These are phyloP conservation scores for Lobophora halterata DNA, from an alignment of 2,888 invertebrate species.

Conservation along the genomic window DNA sequence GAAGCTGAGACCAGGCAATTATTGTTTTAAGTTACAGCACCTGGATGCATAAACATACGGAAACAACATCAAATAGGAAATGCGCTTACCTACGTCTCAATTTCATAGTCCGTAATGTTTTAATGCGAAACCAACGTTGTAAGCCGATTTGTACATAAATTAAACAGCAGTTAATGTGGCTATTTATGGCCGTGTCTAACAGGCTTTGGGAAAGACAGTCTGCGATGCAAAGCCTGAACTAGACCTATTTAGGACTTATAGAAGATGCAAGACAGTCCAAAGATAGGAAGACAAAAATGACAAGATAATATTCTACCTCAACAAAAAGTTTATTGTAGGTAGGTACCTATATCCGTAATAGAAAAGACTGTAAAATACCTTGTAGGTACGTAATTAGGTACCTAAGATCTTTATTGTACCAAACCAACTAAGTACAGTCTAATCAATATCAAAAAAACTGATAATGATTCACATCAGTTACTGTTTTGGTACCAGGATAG, in stretches of 20 bases:
- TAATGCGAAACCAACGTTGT: conserved; percentile 50
- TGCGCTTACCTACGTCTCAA: conserved; percentile 40
- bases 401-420: no score
- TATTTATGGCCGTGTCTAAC: conserved; percentile 58
- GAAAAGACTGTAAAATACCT: neutral
- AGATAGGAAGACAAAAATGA: no score
- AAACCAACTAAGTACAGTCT: no score
- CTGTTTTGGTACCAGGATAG: no score
- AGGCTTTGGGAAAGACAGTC: conserved; percentile 29
- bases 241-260: conserved; percentile 1
- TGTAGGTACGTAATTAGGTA: no score
- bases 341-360: no score
- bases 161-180: conserved; percentile 60
- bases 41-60: conserved; percentile 32
- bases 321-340: no score
- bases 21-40: conserved; percentile 29
- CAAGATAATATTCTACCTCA: no score
- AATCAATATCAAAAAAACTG: no score
- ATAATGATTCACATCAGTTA: no score
- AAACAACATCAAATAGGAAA: conserved; percentile 38
- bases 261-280: no score
- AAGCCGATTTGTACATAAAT: conserved; percentile 58
- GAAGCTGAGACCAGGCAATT: conserved; percentile 33
- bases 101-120: conserved; percentile 50
- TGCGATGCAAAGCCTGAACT: conserved; percentile 37